These are phyloP conservation scores for Drosophila antonietae DNA, from an alignment of 2,888 invertebrate species.

Conservation along the genomic window DNA sequence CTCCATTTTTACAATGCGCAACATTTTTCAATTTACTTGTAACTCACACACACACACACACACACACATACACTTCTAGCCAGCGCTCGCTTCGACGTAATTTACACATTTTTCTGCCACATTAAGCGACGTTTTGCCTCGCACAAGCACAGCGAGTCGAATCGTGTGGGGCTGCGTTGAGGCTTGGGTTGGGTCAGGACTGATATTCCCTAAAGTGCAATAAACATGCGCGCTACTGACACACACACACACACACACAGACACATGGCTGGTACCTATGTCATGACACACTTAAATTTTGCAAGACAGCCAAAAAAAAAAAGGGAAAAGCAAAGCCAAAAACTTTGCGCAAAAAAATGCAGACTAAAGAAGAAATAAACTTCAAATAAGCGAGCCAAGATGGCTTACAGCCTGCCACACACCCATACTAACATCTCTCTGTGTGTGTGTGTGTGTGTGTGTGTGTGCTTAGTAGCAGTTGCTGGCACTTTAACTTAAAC, in stretches of 20 bases:
- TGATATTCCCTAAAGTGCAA: constrained; percentile 77
- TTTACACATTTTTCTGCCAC: constrained; percentile 81
- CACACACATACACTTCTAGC: constrained; percentile 6
- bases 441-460: constrained; percentile 32
- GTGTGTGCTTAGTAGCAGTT: constrained; percentile 48
- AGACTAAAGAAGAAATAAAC: constrained; percentile 65
- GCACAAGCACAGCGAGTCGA: constrained; percentile 31
- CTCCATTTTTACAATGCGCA: constrained; percentile 54
- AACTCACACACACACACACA: constrained; percentile 30
- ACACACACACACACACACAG: constrained; percentile 29
- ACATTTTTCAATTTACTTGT: constrained; percentile 77
- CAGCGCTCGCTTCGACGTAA: constrained; percentile 60
- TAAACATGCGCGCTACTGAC: constrained; percentile 73
- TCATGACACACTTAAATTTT: constrained; percentile 66
- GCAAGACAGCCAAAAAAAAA: constrained; percentile 33
- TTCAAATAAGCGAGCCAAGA: constrained; percentile 63
- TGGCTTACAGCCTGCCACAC: constrained; percentile 52
- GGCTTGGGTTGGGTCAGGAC: constrained; percentile 45
- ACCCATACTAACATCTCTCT: background rate
- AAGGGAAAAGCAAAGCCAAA: constrained; percentile 12
- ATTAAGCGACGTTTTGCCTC: constrained; percentile 70
- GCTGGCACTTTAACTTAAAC: constrained; percentile 43
- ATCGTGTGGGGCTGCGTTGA: constrained; percentile 44
- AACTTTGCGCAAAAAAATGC: constrained; percentile 53
- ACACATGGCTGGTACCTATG: constrained; percentile 47